Evolutionary conservation across 2,113 vertebrate species (phyloP).

Genomic region (Caranx melampygus): DNA sequence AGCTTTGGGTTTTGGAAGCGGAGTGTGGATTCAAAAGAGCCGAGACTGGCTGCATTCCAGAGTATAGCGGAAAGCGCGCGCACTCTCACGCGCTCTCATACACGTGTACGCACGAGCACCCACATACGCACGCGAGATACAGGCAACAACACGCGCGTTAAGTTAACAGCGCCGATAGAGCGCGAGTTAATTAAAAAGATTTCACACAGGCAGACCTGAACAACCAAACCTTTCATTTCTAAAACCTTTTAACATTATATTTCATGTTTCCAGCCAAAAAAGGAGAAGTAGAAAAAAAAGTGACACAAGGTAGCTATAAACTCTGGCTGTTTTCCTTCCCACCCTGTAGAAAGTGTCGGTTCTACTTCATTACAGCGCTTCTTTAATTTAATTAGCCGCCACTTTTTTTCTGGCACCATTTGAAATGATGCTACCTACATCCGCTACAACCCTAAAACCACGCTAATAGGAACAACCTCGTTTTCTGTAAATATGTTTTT

Average conservation of each 20-base stretch:
- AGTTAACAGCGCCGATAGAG: slow-evolving; percentile 4
- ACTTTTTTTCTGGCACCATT: slow-evolving; percentile 58
- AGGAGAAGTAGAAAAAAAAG: slow-evolving; percentile 19
- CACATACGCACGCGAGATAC: slow-evolving; percentile 14
- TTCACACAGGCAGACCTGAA: slow-evolving; percentile 71
- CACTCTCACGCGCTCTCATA: slow-evolving; percentile 24
- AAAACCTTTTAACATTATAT: slow-evolving; percentile 52
- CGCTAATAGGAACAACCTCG: slow-evolving; percentile 41
- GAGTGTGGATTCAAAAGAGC: slow-evolving; percentile 90
- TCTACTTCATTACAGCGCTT: slow-evolving; percentile 63
- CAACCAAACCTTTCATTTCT: slow-evolving; percentile 69
- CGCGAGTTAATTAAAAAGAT: slow-evolving; percentile 74
- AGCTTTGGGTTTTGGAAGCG: slow-evolving; percentile 91
- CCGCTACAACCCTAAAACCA: slow-evolving; percentile 49
- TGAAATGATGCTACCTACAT: slow-evolving; percentile 45
- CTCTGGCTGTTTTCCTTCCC: slow-evolving; percentile 53
- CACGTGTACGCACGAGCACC: slow-evolving; percentile 11
- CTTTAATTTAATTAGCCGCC: slow-evolving; percentile 72
- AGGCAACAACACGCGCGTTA: slow-evolving; percentile 42
- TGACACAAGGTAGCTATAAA: slow-evolving; percentile 49
- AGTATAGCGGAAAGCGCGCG: slow-evolving; percentile 85
- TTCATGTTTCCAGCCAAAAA: slow-evolving; percentile 66
- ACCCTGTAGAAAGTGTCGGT: slow-evolving; percentile 44
- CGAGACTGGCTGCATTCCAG: slow-evolving; percentile 90
- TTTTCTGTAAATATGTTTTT: slow-evolving; percentile 49